Evolutionary conservation across 2,888 invertebrate species (phyloP), one percentile per base, ranked within the genome.

Genomic region (Crepidodera aurea): DNA sequence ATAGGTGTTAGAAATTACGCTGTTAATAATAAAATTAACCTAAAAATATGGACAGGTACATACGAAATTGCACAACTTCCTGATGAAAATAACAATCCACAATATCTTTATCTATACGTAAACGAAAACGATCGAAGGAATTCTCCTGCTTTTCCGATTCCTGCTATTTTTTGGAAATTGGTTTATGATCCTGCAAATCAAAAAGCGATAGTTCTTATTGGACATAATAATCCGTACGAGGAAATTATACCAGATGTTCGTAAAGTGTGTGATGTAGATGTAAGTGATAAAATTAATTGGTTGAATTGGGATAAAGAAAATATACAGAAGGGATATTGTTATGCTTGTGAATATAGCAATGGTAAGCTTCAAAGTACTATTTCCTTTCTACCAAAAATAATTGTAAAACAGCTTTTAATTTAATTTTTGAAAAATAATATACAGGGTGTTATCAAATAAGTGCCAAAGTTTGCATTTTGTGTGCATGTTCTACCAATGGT

Each of bases 231-330:
- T 74, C 88, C 89, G 0, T 77, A 79, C 60, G 58, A 75, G 6
- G 51, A 73, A 48, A 51, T 65, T 8, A 53, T 50, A 2, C 60
- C 65, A 15, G 12, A 34, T 3, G 6, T 8, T 29, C 29, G 29
- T 15, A 69, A 73, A 56, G 37, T 72, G 15, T 66, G 78, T 59
- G 79, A 79, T 60, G 59, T 72, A 27, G 82, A 85, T 59, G 79
- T 87, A 66, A 88, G 88, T 74, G 69, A 77, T 15, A 82, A 84
- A 48, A 83, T 88, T 69, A 80, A 78, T 69, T 89, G 89, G 89
- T 75, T 89, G 13, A 76, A 74, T 1, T 55, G 83, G 0, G 79
- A 83, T 60, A 81, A 61, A 22, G 16, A 46, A 8, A 59, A 85
- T 67, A 78, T 85, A 19, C 79, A 79, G 60, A 74, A 81, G 12